phyloP scores from a whole-genome alignment of 92 coral and sea anemone species.

The Umimayanthus kanabou region DNA sequence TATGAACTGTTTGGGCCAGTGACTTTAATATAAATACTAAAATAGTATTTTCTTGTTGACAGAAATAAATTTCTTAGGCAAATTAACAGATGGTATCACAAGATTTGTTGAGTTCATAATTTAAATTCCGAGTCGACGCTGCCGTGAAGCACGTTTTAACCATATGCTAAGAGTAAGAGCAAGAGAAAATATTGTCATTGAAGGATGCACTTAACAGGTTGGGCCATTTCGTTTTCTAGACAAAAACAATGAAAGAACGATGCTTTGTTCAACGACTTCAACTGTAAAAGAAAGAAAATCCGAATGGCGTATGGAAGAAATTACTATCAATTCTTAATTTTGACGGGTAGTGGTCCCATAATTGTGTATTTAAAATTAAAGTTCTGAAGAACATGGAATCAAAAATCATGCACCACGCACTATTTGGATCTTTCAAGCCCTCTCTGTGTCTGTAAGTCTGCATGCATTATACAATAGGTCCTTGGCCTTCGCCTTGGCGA shows the following conservation, averaged over 20 bases:
- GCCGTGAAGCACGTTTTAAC: not conserved
- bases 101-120: not conserved
- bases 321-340: no score
- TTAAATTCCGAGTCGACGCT: not conserved
- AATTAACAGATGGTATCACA: constrained; percentile 31
- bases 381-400: not conserved
- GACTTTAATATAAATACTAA: no score
- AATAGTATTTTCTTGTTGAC: not conserved
- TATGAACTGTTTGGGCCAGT: not conserved
- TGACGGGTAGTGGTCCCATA: no score
- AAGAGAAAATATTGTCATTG: not conserved
- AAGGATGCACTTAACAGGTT: not conserved
- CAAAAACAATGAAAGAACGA: not conserved
- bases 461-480: no score
- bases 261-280: not conserved
- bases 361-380: no score
- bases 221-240: not conserved
- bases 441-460: no score
- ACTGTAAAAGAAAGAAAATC: not conserved
- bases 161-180: not conserved
- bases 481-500: no score
- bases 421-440: no score
- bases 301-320: not conserved
- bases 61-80: constrained; percentile 1
- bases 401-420: no score